Percentiles rank a stretch among this genome's conserved stretches.
These are phyloP conservation scores for Dorcus parallelipipedus DNA, from an alignment of 2,888 invertebrate species.

Conservation along the genomic window DNA sequence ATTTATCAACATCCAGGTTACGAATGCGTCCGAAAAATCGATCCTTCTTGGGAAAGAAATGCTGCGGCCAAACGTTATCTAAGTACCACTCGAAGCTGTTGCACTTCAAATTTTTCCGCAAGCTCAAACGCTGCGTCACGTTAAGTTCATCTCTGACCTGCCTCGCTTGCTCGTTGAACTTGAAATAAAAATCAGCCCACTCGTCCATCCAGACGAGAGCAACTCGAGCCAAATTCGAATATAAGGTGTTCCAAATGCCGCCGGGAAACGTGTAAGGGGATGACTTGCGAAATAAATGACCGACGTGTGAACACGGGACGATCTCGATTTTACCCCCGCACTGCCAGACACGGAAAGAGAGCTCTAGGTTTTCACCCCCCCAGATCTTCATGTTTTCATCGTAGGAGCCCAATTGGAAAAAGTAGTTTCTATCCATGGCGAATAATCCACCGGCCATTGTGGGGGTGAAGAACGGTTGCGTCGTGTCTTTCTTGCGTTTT, in stretches of 20 bases:
- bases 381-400: constrained; percentile 80
- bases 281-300: constrained; percentile 98
- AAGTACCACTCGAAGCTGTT: constrained; percentile 98
- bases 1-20: constrained; percentile 80
- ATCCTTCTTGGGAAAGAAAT: constrained; percentile 97
- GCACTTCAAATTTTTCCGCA: constrained; percentile 62
- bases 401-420: constrained; percentile 79
- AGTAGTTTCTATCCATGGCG: constrained; percentile 79
- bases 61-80: constrained; percentile 96
- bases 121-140: constrained; percentile 60
- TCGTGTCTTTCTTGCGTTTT: constrained; percentile 60
- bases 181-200: constrained; percentile 98
- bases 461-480: constrained; percentile 73
- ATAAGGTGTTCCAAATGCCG: constrained; percentile 82
- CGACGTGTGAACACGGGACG: constrained; percentile 93
- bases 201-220: constrained; percentile 99
- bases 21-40: constrained; percentile 93
- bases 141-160: constrained; percentile 59
- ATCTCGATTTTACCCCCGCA: constrained; percentile 95
- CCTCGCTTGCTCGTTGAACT: constrained; percentile 86
- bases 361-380: constrained; percentile 98
- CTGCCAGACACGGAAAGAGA: constrained; percentile 96
- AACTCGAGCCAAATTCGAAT: constrained; percentile 95
- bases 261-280: constrained; percentile 82
- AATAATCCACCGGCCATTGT: constrained; percentile 96